Evolutionary conservation across 2,797 vertebrate species (phyloP).

Genomic region (Channa striata): DNA sequence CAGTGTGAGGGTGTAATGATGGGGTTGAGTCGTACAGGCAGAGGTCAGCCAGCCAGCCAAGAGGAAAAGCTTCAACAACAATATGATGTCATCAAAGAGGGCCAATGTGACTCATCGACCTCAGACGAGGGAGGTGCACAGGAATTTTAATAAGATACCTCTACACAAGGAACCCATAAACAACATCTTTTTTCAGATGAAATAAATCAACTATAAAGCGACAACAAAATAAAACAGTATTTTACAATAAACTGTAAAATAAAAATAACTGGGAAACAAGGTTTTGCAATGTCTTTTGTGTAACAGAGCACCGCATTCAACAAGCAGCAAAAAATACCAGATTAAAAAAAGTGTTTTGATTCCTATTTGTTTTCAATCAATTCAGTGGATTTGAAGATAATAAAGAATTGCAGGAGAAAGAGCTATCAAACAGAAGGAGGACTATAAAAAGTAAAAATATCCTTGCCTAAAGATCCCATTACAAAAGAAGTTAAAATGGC

Average conservation of each 20-base stretch:
- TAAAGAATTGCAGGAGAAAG: conserved; percentile 28
- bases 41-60: conserved; percentile 78
- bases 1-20: conserved; percentile 79
- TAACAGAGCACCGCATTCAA: conserved; percentile 29
- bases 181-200: conserved; percentile 58
- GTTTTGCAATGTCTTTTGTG: neutral
- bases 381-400: conserved; percentile 28
- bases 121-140: conserved; percentile 70
- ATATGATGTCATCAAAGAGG: conserved; percentile 85
- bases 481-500: conserved; percentile 54
- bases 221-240: conserved; percentile 46
- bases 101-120: conserved; percentile 79
- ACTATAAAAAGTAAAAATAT: conserved; percentile 37
- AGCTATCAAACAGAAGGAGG: conserved; percentile 20
- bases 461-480: conserved; percentile 41
- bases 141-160: conserved; percentile 78
- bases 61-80: conserved; percentile 73
- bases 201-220: conserved; percentile 47
- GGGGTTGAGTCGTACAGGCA: conserved; percentile 74
- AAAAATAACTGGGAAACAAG: conserved; percentile 40
- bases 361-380: conserved; percentile 35
- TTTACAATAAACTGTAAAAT: conserved; percentile 1
- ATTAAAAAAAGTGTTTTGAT: conserved; percentile 20
- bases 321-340: conserved; percentile 29
- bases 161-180: conserved; percentile 68